Conservation (phyloP, 2,888 invertebrate species). For the Oscheius sp. region DNA sequence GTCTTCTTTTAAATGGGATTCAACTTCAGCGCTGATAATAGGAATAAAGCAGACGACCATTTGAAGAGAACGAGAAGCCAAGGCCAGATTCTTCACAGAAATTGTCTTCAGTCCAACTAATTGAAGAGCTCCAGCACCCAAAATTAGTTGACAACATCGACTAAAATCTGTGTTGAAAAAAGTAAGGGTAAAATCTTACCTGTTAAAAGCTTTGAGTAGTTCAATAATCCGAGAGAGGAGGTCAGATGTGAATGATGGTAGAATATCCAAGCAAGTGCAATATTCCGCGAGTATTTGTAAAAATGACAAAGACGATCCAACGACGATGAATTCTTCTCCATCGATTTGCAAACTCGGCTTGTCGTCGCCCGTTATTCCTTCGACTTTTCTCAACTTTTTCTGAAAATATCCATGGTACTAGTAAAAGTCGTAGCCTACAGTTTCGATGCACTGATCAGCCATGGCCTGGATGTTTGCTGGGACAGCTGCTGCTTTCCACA, state of each 20-base stretch:
- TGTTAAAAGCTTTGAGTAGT: slow-evolving; percentile 76
- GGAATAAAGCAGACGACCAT: slow-evolving; percentile 78
- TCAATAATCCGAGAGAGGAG: slow-evolving; percentile 76
- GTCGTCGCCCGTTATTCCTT: background rate
- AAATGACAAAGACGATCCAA: slow-evolving; percentile 84
- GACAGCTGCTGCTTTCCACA: slow-evolving; percentile 93
- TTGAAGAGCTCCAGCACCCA: slow-evolving; percentile 95
- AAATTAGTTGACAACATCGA: slow-evolving; percentile 86
- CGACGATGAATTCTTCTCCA: slow-evolving; percentile 75
- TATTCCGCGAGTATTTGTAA: slow-evolving; percentile 92
- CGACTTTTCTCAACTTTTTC: slow-evolving; percentile 13
- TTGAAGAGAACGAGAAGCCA: slow-evolving; percentile 76
- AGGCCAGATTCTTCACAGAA: slow-evolving; percentile 87
- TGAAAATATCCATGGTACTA: background rate
- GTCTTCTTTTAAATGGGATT: slow-evolving; percentile 50
- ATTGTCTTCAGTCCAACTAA: slow-evolving; percentile 88
- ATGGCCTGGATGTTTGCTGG: slow-evolving; percentile 88
- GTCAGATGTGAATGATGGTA: slow-evolving; percentile 76
- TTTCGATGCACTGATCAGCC: slow-evolving; percentile 74
- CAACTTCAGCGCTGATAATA: slow-evolving; percentile 56
- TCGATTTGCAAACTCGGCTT: slow-evolving; percentile 51
- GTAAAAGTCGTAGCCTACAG: slow-evolving; percentile 1
- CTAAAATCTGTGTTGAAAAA: slow-evolving; percentile 33
- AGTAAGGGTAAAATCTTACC: slow-evolving; percentile 34
- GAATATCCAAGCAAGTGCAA: slow-evolving; percentile 84